Base-by-base conservation (phyloP, 2,113 vertebrate genomes). In the Tenrec ecaudatus region DNA sequence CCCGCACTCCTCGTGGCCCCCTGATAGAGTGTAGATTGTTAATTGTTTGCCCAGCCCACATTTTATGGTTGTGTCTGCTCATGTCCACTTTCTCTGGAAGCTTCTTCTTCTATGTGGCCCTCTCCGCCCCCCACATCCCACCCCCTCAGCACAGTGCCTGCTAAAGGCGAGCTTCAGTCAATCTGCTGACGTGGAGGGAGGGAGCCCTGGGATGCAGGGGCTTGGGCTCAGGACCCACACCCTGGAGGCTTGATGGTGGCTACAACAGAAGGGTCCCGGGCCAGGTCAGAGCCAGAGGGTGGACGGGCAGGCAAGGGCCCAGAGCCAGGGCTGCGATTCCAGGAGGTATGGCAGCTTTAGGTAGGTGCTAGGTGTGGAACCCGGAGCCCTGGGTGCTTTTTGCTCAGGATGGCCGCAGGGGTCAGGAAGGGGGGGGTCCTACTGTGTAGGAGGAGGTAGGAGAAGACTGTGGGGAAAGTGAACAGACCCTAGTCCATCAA, bases 401-500 rank as follows among this genome's bases (percentile, higher is more conserved):
- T 17, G 29, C 15, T 7, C 40, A 53, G 43, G 76, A 78, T 57
- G 43, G 29, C 31, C 40, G 47, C 15, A 16, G n/a, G 47, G 40
- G 12, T 82, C 68, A 22, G 84, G 75, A 60, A 81, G 87, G 58
- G 25, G 58, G 25, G 40, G 38, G 20, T 60, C 7, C 43, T 76
- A 19, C 16, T 6, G 7, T 79, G 60, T 1, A 25, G 86, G 29
- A 71, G 76, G 75, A 82, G 22, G 60, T 1, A 25, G 86, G 29
- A 71, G 76, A 68, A 82, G 22, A 0, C 62, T 14, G 23, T 64
- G 78, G 20, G 58, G 31, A 2, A 27, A 75, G 87, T 53, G 58
- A 71, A 19, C 1, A 91, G 6, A 10, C 12, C 12, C 5, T 1
- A 40, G 0, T 4, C 3, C 23, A 20, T 60, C 38, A 29, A 4